Conservation (phyloP, 2,888 invertebrate genomes). For the Zhuqinia jingwanae region DNA sequence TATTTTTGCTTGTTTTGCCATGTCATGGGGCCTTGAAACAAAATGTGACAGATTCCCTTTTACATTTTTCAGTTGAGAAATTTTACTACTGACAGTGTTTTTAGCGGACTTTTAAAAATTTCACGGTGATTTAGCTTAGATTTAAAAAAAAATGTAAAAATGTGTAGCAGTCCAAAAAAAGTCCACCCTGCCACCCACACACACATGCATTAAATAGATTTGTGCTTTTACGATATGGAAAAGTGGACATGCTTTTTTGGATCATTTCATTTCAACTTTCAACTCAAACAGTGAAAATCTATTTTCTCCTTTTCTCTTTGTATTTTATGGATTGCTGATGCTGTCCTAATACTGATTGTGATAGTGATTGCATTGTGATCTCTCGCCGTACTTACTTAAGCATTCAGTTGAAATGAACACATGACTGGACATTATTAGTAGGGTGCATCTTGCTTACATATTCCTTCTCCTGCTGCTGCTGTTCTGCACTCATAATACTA, state of each 20-base stretch:
- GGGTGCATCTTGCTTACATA: too few species aligned
- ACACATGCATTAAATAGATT: conserved; percentile 8
- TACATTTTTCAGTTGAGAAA: not conserved
- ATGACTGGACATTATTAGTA: not conserved
- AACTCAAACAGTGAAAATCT: too few species aligned
- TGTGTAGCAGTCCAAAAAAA: too few species aligned
- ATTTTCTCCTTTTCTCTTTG: not conserved
- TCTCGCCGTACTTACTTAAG: not conserved
- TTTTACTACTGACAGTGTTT: not conserved
- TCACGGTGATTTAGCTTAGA: conserved; percentile 32
- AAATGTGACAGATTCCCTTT: conserved; percentile 39
- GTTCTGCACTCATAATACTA: not conserved
- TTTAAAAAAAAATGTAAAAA: too few species aligned
- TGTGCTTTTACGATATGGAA: not conserved
- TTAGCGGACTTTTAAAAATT: conserved; percentile 38
- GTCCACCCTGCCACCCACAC: not conserved
- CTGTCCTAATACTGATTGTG: not conserved
- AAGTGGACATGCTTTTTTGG: conserved; percentile 1
- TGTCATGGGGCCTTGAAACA: not conserved
- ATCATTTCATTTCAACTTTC: not conserved
- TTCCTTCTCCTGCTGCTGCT: too few species aligned
- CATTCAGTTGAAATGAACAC: not conserved
- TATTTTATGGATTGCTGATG: not conserved
- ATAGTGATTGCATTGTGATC: not conserved
- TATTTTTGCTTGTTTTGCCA: not conserved